Percentiles rank a stretch among this genome's conserved stretches.
phyloP scores from a whole-genome alignment of 2,113 vertebrate genomes.

The Colaptes auratus region DNA sequence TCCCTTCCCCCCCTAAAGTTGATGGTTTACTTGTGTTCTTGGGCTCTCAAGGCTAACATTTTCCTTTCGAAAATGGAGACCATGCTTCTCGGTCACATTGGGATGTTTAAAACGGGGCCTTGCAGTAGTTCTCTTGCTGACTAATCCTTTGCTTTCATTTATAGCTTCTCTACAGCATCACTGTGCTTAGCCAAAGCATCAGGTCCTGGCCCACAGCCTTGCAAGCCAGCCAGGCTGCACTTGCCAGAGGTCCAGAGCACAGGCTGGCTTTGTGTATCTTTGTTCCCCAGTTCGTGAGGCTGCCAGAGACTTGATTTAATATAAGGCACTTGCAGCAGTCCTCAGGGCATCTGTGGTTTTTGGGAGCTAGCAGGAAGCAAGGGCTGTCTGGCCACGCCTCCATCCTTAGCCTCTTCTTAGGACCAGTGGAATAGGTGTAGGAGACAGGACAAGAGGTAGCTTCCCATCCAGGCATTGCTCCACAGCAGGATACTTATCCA shows the following conservation, averaged over 20 bases:
- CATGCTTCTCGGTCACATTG: neutral
- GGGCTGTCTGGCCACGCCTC: neutral
- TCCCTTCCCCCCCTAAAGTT: neutral
- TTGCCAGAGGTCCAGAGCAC: neutral
- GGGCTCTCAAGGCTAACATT: neutral
- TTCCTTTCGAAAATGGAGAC: neutral
- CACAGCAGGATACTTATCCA: neutral
- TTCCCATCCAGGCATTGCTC: neutral
- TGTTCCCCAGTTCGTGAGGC: neutral
- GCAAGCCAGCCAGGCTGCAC: neutral
- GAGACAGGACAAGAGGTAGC: neutral
- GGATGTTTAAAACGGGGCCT: neutral
- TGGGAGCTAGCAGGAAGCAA: neutral
- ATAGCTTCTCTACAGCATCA: neutral
- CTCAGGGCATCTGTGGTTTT: neutral
- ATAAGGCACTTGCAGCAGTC: neutral
- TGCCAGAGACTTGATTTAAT: neutral
- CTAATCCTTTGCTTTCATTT: constrained; percentile 2
- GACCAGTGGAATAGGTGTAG: neutral
- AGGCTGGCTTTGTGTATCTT: neutral
- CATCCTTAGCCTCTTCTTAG: neutral
- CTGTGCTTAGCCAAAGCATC: neutral
- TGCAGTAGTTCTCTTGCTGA: neutral
- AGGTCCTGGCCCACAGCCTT: neutral
- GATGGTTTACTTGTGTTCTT: neutral